Base-by-base conservation (phyloP, 1,140 invertebrate genomes). In the Ladona fulva region DNA sequence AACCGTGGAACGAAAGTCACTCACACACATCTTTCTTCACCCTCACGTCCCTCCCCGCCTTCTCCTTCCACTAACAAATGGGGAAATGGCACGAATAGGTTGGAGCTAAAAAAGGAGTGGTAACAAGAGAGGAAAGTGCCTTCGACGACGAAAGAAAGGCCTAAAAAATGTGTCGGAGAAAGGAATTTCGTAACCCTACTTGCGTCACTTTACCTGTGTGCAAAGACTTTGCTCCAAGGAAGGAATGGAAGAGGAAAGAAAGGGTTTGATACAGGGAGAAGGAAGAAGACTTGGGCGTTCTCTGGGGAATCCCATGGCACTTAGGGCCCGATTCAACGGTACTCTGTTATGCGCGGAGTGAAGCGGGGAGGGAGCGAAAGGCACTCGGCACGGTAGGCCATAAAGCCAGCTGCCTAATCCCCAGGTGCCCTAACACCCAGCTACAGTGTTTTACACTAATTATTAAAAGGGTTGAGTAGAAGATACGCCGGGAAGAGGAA, bases 401-500 rank as follows among this genome's bases (percentile, higher is more conserved):
- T 66, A 66, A 66, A 66, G 52, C 12, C 16, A 52, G 44, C 44
- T 10, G 52, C 52, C 52, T 66, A 66, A 66, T 66, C 3, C 52
- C 3, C 52, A 66, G 52, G 52, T 66, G 52, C 52, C 52, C 52
- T 19, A 19, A 52, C 44, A 19, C 44, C n/a, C 44, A 19, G 44
- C 44, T 52, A 11, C 52, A 66, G 52, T 66, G 52, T 66, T 66
- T 66, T 66, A 66, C 52, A 66, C 52, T 66, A 66, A 66, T 66
- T 19, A 66, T 66, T 66, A 66, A 66, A 66, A 66, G n/a, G 52
- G 52, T 5, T 19, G n/a, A 66, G 52, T 16, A 12, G 52, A 12
- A 22, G n/a, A 22, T 10, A 19, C 10, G 44, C 44, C 10, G 44
- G 44, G 44, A 11, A 52, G 44, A 19, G 44, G 44, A 52, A 11